Evolutionary conservation across 2,113 vertebrate species (phyloP), one percentile per base, ranked within the genome.

Genomic region (Tragulus kanchil): DNA sequence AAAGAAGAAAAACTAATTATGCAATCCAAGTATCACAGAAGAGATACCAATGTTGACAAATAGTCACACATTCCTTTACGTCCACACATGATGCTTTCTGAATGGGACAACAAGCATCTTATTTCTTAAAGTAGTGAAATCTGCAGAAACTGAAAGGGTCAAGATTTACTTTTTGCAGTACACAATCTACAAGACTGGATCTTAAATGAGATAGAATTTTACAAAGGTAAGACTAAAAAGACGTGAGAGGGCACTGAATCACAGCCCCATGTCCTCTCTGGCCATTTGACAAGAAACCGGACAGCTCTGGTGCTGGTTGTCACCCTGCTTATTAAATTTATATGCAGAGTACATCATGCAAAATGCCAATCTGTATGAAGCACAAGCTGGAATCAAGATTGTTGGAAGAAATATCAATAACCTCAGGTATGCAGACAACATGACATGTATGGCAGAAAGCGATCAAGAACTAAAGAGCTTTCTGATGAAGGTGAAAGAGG

Each of bases 1-100:
- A 42, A 92, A 93, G 59, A 88, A 86, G 3, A 96, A 65, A 97
- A 97, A 45, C 23, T 0, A 96, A 8, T 85, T 87, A 28, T 65
- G 73, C 36, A 42, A 92, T 71, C n/a, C 93, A 92, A 92, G 54
- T 90, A 23, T 95, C 93, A 92, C 50, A 9, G 1, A 45, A 77
- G 62, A n/a, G 28, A 12, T 95, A 45, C 15, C 69, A 21, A 42
- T 77, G 50, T 17, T 89, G 64, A 90, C n/a, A 94, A 96, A 97
- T 14, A 88, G 31, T 23, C 52, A 1, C 2, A 78, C 11, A 14
- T 58, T 94, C 92, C 79, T 94, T 79, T 58, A 69, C 1, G 3
- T 97, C 93, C 88, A 42, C 8, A 85, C 50, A 61, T 89, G 89
- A 31, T n/a, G 8, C 59, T 96, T 93, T 86, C 19, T 6, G 19